Percentiles rank a stretch among this genome's conserved stretches.
Conservation (phyloP, 2,888 invertebrate genomes). For the Ferrisia virgata region DNA sequence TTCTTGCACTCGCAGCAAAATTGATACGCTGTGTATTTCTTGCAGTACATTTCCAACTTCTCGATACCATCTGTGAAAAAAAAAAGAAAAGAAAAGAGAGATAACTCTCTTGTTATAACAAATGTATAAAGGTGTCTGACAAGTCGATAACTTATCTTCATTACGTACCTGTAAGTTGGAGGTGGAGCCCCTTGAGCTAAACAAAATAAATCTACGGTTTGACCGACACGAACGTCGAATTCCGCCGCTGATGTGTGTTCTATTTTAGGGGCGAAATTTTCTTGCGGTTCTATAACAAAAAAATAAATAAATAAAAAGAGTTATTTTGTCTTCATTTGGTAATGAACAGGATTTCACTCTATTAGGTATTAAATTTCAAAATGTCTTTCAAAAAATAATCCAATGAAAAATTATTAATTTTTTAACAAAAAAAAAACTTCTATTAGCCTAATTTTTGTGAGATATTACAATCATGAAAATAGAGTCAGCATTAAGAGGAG, state of each 20-base stretch:
- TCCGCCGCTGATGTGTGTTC: slow-evolving; percentile 46
- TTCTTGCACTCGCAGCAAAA: slow-evolving; percentile 56
- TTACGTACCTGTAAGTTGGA: slow-evolving; percentile 66
- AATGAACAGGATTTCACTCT: no score
- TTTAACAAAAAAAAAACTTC: no score
- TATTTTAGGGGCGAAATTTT: slow-evolving; percentile 45
- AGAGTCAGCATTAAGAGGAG: no score
- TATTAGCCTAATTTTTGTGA: no score
- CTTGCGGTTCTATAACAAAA: slow-evolving; percentile 41
- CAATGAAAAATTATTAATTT: no score
- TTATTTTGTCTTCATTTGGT: no score
- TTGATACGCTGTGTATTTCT: slow-evolving; percentile 65
- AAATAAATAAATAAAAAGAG: not conserved
- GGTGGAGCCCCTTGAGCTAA: slow-evolving; percentile 78
- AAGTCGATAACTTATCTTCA: slow-evolving; percentile 50
- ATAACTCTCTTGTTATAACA: not conserved
- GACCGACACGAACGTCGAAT: slow-evolving; percentile 66
- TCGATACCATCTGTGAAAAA: slow-evolving; percentile 64
- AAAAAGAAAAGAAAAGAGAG: no score
- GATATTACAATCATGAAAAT: no score
- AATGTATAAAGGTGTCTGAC: not conserved
- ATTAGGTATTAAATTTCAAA: no score
- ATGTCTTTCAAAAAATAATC: no score
- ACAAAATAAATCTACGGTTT: slow-evolving; percentile 73
- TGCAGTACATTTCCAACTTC: slow-evolving; percentile 66